phyloP scores from a whole-genome alignment of 2,113 vertebrate species.

The Nesogale talazaci region DNA sequence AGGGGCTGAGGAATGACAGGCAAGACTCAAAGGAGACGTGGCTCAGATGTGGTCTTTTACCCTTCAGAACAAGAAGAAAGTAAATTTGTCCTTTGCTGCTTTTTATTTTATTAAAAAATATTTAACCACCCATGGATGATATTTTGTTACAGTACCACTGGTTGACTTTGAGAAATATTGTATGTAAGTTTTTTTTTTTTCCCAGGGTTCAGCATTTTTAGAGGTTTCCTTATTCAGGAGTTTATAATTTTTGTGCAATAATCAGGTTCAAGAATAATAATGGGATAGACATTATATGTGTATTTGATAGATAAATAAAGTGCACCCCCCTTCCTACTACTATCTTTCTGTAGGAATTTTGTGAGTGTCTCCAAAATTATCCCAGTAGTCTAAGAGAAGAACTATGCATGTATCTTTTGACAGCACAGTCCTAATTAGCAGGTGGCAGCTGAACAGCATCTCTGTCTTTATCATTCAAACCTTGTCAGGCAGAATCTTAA shows the following conservation, averaged over 20 bases:
- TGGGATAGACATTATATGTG: not conserved
- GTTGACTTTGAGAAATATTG: not conserved
- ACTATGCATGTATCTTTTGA: not conserved
- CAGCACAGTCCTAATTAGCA: not conserved
- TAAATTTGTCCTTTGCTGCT: not conserved
- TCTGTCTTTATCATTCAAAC: not conserved
- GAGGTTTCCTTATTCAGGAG: not conserved
- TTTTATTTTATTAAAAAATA: too few species aligned
- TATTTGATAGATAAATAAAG: not conserved
- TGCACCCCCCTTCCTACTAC: not conserved
- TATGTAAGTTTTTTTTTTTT: not conserved
- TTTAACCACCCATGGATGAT: too few species aligned
- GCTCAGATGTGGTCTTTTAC: not conserved
- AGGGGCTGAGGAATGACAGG: not conserved
- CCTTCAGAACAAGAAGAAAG: not conserved
- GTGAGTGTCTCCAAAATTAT: not conserved
- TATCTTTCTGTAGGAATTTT: conserved; percentile 13
- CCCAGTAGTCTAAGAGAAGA: not conserved
- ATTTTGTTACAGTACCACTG: not conserved
- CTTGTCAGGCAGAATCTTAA: not conserved
- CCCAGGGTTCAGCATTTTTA: not conserved
- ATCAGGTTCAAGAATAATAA: not conserved
- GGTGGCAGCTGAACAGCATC: not conserved
- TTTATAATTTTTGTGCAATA: not conserved
- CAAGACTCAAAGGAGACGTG: not conserved